Evolutionary conservation across 1,140 invertebrate species (phyloP).

Genomic region (Gonatopus flavifemur): DNA sequence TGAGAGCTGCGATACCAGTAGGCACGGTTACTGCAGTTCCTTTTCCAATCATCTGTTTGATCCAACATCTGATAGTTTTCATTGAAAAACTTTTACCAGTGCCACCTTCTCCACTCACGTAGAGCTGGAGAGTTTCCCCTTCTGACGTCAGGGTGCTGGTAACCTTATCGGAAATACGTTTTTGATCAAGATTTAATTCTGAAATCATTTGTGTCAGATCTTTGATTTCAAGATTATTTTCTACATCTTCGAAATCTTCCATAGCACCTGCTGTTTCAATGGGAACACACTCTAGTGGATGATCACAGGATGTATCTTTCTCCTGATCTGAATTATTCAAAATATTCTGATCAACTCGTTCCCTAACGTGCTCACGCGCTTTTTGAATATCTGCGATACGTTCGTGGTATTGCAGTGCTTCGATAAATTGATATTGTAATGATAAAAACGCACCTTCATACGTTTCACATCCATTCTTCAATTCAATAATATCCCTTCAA

Average conservation of each 20-base stretch:
- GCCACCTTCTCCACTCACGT: conserved; percentile 23
- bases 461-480: too few relatives aligned
- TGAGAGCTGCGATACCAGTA: conserved; percentile 33
- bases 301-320: conserved; percentile 5
- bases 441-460: conserved; percentile 23
- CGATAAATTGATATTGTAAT: conserved; percentile 6
- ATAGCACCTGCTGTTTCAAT: conserved; percentile 21
- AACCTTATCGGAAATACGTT: conserved; percentile 22
- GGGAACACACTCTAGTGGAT: conserved; percentile 13
- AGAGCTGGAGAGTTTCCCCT: conserved; percentile 16
- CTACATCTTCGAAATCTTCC: conserved; percentile 21
- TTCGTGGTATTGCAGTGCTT: conserved; percentile 25
- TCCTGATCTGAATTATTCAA: background rate
- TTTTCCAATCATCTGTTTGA: too few relatives aligned
- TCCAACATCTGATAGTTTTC: too few relatives aligned
- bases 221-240: conserved; percentile 4
- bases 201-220: conserved; percentile 18
- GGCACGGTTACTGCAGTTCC: conserved; percentile 30
- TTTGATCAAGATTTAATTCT: conserved; percentile 25
- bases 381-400: conserved; percentile 12
- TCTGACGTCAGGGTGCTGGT: conserved; percentile 5
- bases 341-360: conserved; percentile 19
- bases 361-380: conserved; percentile 14
- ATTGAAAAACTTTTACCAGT: too few relatives aligned
- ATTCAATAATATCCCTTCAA: conserved; percentile 20